phyloP scores from a whole-genome alignment of 2,113 vertebrate species.

The Astur gentilis region DNA sequence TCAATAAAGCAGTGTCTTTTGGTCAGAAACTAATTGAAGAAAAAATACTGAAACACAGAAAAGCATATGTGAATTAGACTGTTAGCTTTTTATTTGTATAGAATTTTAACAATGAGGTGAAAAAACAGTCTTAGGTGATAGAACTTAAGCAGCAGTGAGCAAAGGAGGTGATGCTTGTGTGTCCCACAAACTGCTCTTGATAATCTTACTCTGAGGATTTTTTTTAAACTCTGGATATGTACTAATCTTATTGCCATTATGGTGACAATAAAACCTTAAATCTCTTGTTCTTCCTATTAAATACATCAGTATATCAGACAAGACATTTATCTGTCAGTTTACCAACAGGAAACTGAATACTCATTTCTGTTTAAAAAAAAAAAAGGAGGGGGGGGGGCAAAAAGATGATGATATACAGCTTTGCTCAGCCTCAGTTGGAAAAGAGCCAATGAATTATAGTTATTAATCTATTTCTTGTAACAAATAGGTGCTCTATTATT shows the following conservation, averaged over 20 bases:
- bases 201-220: neutral
- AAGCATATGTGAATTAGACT: neutral
- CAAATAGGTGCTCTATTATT: neutral
- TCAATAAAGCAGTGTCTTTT: neutral
- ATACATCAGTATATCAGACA: neutral
- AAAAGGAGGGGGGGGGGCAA: too few relatives aligned
- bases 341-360: neutral
- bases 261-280: neutral
- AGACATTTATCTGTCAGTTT: neutral
- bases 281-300: neutral
- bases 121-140: neutral
- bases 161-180: neutral
- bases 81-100: neutral
- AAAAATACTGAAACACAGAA: neutral
- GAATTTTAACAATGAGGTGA: neutral
- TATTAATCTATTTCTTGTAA: neutral
- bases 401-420: neutral
- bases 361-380: neutral
- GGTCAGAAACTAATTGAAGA: neutral
- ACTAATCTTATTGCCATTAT: neutral
- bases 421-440: neutral
- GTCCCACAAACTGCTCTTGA: neutral
- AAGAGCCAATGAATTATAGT: neutral
- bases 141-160: neutral
- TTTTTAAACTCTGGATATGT: neutral